phyloP scores from a whole-genome alignment of 2,888 invertebrate genomes.

The Andrena haemorrhoa region DNA sequence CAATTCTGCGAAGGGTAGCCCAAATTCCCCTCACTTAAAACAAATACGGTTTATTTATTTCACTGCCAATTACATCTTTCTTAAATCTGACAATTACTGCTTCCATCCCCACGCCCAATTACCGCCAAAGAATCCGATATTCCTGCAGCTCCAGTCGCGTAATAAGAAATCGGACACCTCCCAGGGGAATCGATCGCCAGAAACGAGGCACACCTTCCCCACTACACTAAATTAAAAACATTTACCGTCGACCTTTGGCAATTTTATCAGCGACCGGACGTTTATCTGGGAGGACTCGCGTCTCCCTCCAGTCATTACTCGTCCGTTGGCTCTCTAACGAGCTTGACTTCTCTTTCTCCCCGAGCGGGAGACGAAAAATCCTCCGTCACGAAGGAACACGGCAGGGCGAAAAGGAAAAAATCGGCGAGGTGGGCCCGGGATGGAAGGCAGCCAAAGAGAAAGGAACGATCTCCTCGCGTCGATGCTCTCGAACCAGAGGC shows the following conservation, averaged over 20 bases:
- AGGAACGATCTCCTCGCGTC: slow-evolving; percentile 28
- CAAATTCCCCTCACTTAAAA: no score
- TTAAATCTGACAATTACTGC: neutral
- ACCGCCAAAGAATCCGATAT: neutral
- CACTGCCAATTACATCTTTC: slow-evolving; percentile 1
- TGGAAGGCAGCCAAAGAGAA: neutral
- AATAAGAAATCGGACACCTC: neutral
- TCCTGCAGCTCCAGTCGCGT: neutral
- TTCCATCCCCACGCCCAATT: neutral
- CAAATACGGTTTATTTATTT: no score
- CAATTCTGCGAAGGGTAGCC: no score
- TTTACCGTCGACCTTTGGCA: slow-evolving; percentile 32
- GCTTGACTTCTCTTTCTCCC: slow-evolving; percentile 24
- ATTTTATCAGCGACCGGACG: slow-evolving; percentile 40
- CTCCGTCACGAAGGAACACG: slow-evolving; percentile 11
- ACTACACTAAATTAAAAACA: slow-evolving; percentile 50
- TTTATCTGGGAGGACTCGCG: slow-evolving; percentile 31
- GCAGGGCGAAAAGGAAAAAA: slow-evolving; percentile 3
- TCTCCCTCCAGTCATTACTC: slow-evolving; percentile 46
- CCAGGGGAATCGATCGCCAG: neutral
- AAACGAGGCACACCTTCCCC: neutral
- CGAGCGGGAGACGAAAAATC: slow-evolving; percentile 22
- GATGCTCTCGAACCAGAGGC: slow-evolving; percentile 14
- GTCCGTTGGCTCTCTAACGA: slow-evolving; percentile 54
- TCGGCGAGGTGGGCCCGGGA: neutral